Percentiles rank a stretch among this genome's conserved stretches.
These are phyloP conservation scores for Ichneumoninae sp. DNA, from an alignment of 2,888 invertebrate species.

Conservation along the genomic window DNA sequence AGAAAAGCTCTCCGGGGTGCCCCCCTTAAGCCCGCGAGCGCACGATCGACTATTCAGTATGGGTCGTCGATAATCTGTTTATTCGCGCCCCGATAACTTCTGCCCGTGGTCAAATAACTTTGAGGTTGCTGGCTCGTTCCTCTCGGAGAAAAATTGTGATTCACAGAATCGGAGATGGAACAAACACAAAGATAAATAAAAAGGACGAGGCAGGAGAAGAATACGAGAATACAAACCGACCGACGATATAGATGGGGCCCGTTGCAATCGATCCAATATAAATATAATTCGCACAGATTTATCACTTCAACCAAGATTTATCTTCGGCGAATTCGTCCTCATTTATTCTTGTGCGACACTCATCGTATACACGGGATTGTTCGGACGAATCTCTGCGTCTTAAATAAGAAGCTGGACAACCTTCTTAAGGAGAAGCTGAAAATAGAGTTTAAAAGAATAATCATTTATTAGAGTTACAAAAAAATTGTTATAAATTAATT, in stretches of 20 bases:
- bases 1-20: constrained; percentile 22
- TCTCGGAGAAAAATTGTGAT: constrained; percentile 3
- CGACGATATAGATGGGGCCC: not conserved
- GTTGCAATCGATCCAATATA: not conserved
- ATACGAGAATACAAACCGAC: not conserved
- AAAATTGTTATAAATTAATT: not conserved
- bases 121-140: constrained; percentile 9
- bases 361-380: not conserved
- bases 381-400: not conserved
- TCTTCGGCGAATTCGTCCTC: not conserved
- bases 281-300: not conserved
- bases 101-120: constrained; percentile 38
- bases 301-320: not conserved
- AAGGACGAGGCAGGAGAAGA: not conserved
- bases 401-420: not conserved
- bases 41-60: constrained; percentile 34
- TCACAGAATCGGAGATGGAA: not conserved
- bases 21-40: not conserved
- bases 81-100: constrained; percentile 43
- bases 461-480: not conserved
- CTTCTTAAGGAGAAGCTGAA: no score
- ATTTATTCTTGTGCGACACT: not conserved
- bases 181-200: constrained; percentile 2
- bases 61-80: constrained; percentile 51
- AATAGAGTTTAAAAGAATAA: not conserved